phyloP scores from a whole-genome alignment of 2,888 invertebrate genomes.

The Oscheius sp. region DNA sequence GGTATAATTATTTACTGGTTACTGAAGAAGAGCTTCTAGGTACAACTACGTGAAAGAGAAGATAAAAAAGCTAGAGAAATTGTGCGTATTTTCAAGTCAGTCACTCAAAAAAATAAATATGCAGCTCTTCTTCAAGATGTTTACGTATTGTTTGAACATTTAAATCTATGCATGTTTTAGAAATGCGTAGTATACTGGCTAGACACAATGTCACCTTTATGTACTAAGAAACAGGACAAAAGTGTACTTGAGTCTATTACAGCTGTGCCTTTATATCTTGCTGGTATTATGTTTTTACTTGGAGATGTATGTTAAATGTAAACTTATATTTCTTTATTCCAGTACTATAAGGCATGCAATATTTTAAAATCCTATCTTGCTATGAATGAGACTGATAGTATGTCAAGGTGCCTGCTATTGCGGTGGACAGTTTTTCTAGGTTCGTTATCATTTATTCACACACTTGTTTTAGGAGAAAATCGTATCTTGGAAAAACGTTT shows the following conservation, averaged over 20 bases:
- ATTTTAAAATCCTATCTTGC: background rate
- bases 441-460: background rate
- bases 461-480: background rate
- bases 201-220: background rate
- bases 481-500: background rate
- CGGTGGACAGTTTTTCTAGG: slow-evolving; percentile 16
- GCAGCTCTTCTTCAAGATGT: background rate
- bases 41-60: slow-evolving; percentile 3
- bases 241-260: background rate
- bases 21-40: background rate
- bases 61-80: background rate
- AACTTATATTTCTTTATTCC: background rate
- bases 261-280: slow-evolving; percentile 1
- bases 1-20: background rate
- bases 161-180: background rate
- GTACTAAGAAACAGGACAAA: background rate
- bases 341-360: slow-evolving; percentile 22
- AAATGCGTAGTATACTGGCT: slow-evolving; percentile 7
- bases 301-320: slow-evolving; percentile 8
- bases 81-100: background rate
- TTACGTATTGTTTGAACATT: background rate
- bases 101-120: background rate
- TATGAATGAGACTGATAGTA: background rate
- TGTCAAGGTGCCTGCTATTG: background rate
- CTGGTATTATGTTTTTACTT: slow-evolving; percentile 3